Base-by-base conservation (phyloP, 2,113 vertebrate genomes). In the Perca schrenkii region DNA sequence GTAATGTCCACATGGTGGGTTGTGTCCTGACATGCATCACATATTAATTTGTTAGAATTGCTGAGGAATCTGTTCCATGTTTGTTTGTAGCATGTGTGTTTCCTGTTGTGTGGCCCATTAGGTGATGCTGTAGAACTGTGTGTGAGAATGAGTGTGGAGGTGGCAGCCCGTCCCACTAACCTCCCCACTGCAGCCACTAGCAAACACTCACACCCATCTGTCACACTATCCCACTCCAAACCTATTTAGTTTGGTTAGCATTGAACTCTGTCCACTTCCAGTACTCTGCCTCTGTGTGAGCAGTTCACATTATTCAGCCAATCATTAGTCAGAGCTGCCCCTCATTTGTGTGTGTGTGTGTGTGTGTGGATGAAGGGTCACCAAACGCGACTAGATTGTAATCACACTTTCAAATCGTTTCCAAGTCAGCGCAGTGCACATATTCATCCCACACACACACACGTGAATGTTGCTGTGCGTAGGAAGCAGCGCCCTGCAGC, bases 401-500 rank as follows among this genome's bases (percentile, higher is more conserved):
- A 8, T 43, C 50, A 60, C 0, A 2, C 47, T 83, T 75, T 86
- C 57, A 75, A 81, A 79, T 72, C 31, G n/a, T 87, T 87, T 86
- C 57, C 28, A 60, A 78, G 63, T 74, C 52, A 62, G 40, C 10
- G 7, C n/a, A 0, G 10, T 43, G 25, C 72, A 66, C 36, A 3
- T 49, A 53, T 0, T 19, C 47, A 79, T 21, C 17, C 28, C 34
- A 50, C 17, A 14, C 28, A 22, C 16, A 52, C 82, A 52, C 8
- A 8, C 8, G 10, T 43, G 40, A 43, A 43, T 82, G 70, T 74
- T 61, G 66, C 74, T 74, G 76, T 68, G 54, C 5, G 57, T 77
- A 75, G 77, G 68, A 67, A 76, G 65, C 43, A 67, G 40, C 21
- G 68, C 80, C 84, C 85, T 80, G 52, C 76, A 67, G 83, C 52